Evolutionary conservation across 1,140 invertebrate genomes (phyloP).

Genomic region (Platorchestia sp.): DNA sequence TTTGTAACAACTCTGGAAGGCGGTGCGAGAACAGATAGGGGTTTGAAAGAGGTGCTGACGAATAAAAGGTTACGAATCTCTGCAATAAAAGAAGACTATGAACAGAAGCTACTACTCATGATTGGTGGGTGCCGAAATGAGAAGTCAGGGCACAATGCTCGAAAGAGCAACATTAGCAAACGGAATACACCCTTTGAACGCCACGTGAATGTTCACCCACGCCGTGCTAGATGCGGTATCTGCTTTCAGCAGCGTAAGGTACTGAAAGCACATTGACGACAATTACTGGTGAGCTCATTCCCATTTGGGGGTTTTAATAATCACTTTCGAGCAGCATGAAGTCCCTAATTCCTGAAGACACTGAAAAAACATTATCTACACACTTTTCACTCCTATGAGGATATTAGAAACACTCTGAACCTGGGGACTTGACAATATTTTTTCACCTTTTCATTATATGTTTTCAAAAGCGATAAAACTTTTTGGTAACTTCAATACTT

Average conservation of each 20-base stretch:
- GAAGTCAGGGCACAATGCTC: background rate
- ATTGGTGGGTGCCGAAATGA: background rate
- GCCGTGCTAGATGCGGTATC: too few relatives aligned
- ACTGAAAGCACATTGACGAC: background rate
- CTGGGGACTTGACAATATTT: too few relatives aligned
- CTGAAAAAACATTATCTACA: background rate
- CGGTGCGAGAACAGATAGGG: too few relatives aligned
- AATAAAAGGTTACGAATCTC: background rate
- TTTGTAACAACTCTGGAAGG: background rate
- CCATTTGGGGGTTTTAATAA: background rate
- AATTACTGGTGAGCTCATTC: background rate
- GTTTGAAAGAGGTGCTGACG: background rate
- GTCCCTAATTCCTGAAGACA: background rate
- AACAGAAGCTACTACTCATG: background rate
- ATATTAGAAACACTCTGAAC: background rate
- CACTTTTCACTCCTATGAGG: background rate
- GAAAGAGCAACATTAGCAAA: background rate
- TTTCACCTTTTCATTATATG: too few relatives aligned
- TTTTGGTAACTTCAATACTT: too few relatives aligned
- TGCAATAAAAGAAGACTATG: background rate
- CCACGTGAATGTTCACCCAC: background rate
- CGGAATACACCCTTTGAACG: background rate
- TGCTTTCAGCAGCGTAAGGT: too few relatives aligned
- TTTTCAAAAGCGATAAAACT: too few relatives aligned
- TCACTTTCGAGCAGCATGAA: background rate